Conservation (phyloP, 1,140 invertebrate genomes). For the Acromyrmex echinatior region DNA sequence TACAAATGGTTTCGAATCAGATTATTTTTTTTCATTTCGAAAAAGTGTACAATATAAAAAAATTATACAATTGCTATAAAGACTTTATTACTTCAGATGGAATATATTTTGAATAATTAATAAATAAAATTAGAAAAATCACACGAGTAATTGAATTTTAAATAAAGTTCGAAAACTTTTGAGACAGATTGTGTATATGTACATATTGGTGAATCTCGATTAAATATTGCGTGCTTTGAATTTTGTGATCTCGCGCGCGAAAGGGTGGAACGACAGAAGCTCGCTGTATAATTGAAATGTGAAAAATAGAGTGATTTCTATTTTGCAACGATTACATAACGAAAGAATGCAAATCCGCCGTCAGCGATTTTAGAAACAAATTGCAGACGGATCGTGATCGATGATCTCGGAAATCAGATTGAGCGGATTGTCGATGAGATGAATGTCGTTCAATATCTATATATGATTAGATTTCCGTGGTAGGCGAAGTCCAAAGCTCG, state of each 20-base stretch:
- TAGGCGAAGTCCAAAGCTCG: slow-evolving; percentile 30
- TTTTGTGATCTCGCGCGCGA: neutral
- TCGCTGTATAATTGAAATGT: neutral
- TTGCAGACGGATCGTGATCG: neutral
- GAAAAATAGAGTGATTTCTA: neutral
- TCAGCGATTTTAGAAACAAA: neutral
- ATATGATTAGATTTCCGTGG: neutral
- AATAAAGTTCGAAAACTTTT: too few species aligned
- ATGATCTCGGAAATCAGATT: slow-evolving; percentile 8
- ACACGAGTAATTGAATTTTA: too few species aligned
- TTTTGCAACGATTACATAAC: neutral
- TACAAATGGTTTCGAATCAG: too few species aligned
- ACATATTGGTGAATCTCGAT: slow-evolving; percentile 20
- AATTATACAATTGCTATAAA: too few species aligned
- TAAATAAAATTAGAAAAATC: too few species aligned
- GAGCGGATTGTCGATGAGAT: slow-evolving; percentile 1
- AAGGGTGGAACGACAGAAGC: neutral
- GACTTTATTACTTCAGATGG: too few species aligned
- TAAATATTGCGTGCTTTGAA: neutral
- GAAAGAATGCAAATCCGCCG: neutral
- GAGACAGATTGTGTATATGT: neutral
- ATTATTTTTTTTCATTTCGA: too few species aligned
- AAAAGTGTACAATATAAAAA: too few species aligned
- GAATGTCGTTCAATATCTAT: neutral
- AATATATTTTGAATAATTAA: neutral